Base-by-base conservation (phyloP, 1,140 invertebrate genomes). In the Protaetia brevitarsis region DNA sequence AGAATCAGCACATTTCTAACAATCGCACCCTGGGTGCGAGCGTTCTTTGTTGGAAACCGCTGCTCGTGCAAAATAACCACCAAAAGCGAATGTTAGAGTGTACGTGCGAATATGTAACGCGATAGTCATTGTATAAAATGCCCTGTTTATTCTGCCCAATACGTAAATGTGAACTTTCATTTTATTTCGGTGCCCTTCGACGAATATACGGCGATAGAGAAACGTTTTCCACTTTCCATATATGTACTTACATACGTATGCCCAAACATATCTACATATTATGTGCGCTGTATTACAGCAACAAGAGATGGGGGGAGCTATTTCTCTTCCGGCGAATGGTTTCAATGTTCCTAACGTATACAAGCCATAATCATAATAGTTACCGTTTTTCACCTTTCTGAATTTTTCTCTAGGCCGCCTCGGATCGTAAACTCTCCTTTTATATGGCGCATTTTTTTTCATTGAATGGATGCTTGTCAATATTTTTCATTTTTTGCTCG, bases 391-490 rank as follows among this genome's bases (percentile, higher is more conserved):
- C 41, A 51, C 41, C 41, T 51, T 19, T 51, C 41, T 51, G 41
- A 51, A 51, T 51, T 51, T 51, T 26, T 51, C 41, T 51, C 19
- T 16, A 23, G 16, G 41, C 41, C 31, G 41, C 41, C 21, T 23
- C 5, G 16, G 41, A 51, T 26, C 41, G 41, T 51, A 51, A 51
- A 51, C 41, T 23, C 41, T 6, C 21, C 41, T 51, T 37, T 51
- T 51, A 51, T 51, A 51, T 51, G 13, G 41, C 41, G 41, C 11
- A 51, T 51, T 64, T 67, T 57, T 37, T 37, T 63, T 63, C 45
- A 64, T 36, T 57, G 60, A 67, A 58, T 67, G 66, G 61, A 67
- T 64, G 63, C 61, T 51, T 67, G 61, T 57, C 66, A 67, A 67
- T 67, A 67, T 67, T 63, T 67, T 67, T 57, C 37, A 27, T 63